phyloP scores from a whole-genome alignment of 2,113 vertebrate genomes.

The Galemys pyrenaicus region DNA sequence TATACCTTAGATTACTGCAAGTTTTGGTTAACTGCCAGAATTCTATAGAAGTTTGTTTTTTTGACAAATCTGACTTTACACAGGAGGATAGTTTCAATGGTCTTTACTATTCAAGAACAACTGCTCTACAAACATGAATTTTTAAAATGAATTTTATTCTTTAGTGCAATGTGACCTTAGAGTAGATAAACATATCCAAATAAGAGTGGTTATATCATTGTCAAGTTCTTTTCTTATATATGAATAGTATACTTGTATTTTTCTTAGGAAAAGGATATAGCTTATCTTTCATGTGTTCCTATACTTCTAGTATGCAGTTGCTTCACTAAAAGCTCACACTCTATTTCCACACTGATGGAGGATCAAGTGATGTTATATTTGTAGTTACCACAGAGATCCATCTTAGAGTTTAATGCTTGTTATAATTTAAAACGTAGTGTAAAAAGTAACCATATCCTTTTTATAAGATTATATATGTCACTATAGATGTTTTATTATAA shows the following conservation, averaged over 20 bases:
- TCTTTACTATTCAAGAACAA: neutral
- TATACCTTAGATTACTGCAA: neutral
- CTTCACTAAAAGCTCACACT: neutral
- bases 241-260: neutral
- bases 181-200: neutral
- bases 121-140: neutral
- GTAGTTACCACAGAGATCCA: neutral
- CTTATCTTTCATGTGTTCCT: constrained; percentile 20
- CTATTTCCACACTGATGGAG: neutral
- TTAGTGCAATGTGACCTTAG: neutral
- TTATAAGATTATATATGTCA: neutral
- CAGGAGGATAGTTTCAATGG: neutral
- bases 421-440: constrained; percentile 42
- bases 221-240: neutral
- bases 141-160: constrained; percentile 3
- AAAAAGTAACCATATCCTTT: constrained; percentile 34
- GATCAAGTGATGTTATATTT: neutral
- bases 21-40: neutral
- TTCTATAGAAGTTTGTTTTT: neutral
- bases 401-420: neutral
- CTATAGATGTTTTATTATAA: constrained; percentile 20
- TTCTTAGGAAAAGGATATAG: neutral
- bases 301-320: neutral
- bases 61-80: neutral
- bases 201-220: neutral